Percentiles rank a stretch among this genome's conserved stretches.
These are phyloP conservation scores for Anas acuta DNA, from an alignment of 2,797 vertebrate genomes.

Conservation along the genomic window DNA sequence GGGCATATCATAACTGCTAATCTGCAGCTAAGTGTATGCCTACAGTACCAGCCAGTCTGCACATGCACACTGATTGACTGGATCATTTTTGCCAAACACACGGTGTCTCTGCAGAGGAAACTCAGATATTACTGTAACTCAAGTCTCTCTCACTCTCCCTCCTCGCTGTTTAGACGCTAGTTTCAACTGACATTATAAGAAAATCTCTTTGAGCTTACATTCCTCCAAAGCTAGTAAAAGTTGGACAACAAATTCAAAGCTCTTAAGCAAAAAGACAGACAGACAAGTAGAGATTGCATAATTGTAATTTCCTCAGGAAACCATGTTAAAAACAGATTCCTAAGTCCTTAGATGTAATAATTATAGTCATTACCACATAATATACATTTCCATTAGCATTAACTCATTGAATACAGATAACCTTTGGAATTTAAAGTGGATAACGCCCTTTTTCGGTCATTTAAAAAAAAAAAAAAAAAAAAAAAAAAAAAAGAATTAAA, in stretches of 20 bases:
- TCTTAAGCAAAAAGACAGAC: not conserved
- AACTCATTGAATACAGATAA: constrained; percentile 31
- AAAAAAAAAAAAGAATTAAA: not conserved
- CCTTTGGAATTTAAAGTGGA: constrained; percentile 21
- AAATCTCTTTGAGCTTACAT: not conserved
- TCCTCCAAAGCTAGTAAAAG: not conserved
- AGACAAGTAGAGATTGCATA: not conserved
- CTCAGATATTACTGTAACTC: not conserved
- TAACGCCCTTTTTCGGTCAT: not conserved
- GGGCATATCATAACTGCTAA: not conserved
- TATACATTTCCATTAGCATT: not conserved
- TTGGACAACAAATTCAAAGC: not conserved
- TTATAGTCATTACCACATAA: constrained; percentile 22
- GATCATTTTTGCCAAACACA: not conserved
- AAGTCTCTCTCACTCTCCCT: not conserved
- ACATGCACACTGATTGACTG: not conserved
- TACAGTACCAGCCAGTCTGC: not conserved
- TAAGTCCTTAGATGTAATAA: constrained; percentile 26
- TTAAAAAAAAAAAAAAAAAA: not conserved
- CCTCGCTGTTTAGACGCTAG: not conserved
- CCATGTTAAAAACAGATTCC: constrained; percentile 12
- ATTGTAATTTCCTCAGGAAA: constrained; percentile 23
- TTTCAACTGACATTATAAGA: not conserved
- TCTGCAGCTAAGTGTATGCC: not conserved
- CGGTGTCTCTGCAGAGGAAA: not conserved